Evolutionary conservation across 2,113 vertebrate genomes (phyloP), one percentile per base, ranked within the genome.

Genomic region (Calypte anna): DNA sequence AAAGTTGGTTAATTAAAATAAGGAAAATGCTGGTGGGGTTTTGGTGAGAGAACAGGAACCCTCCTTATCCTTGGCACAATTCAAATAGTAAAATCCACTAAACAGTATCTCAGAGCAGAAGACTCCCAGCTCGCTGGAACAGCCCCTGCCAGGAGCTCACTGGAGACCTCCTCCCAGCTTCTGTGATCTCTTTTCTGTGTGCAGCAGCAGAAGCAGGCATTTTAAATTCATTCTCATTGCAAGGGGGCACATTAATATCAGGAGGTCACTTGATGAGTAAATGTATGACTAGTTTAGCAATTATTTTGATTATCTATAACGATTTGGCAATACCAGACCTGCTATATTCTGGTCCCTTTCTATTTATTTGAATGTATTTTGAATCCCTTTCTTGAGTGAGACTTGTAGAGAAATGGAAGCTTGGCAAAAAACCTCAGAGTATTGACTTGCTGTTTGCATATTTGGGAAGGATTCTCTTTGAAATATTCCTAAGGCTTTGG

Each of bases 381-480:
- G 11, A 40, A 40, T 40, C 40, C 40, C 40, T 40, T 40, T 86
- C 18, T 44, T 61, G 59, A 88, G 54, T 72, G 69, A 74, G 79
- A 86, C 36, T 75, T 69, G 44, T 19, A 66, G 63, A n/a, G 62
- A 76, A 53, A 86, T 83, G 72, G 81, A 66, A 68, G 63, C 43
- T 93, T 94, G 88, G 79, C 81, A 73, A 63, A 86, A 85, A 36
- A n/a, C 4, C 59, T 91, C 46, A 1, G 84, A 50, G 79, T 80
- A 66, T 94, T 96, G 85, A 93, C 90, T 92, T 81, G 86, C 58
- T 82, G 67, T 84, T 97, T 94, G 82, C 82, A 86, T 96, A 90
- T 90, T 93, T 96, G 93, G 90, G 77, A 92, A 95, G 94, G 92
- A 84, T 95, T 96, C 92, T 92, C 90, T 95, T 44, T 58, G 82